Evolutionary conservation across 2,888 invertebrate genomes (phyloP), one percentile per base, ranked within the genome.

Genomic region (Azorinus chamasolen): DNA sequence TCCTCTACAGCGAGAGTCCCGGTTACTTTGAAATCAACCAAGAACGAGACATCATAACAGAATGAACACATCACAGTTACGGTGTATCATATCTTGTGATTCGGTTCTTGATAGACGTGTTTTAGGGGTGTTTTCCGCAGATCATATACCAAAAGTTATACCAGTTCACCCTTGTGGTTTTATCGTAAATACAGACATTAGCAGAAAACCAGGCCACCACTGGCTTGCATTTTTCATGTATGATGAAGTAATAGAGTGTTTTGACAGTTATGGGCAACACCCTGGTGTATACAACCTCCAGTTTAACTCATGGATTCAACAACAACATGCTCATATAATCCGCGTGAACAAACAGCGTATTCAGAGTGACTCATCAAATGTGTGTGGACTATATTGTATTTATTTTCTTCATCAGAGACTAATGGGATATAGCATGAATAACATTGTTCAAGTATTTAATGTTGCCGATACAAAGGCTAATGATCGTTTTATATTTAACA

Each of bases 61-160:
- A 32, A 65, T 48, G 46, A 65, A 65, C 57, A 57, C 48, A 0
- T 48, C 46, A 8, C 65, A 65, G 39, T 24, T 48, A 8, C 20
- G 27, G 39, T 65, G 48, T 16, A 24, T 12, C 37, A 54, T 55
- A n/a, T 1, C 25, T 2, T 46, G 55, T 32, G 45, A 65, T 18
- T 18, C 46, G 4, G 27, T 65, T 8, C 12, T 55, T 22, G 45
- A 22, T 12, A 6, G 16, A 18, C 46, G 37, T 55, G 32, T 54
- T 5, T 12, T 48, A 12, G 57, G 65, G 14, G 55, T 65, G 8
- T 55, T 32, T 55, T 6, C 46, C 8, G 48, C 65, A 6, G 55
- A 65, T 55, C 43, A 43, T 22, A 14, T 65, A n/a, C 55, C 65
- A 5, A 32, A 37, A 24, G 4, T 18, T 14, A 18, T 50, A 2